These are phyloP conservation scores for Drosophila sturtevanti DNA, from an alignment of 1,140 invertebrate species.

Conservation along the genomic window DNA sequence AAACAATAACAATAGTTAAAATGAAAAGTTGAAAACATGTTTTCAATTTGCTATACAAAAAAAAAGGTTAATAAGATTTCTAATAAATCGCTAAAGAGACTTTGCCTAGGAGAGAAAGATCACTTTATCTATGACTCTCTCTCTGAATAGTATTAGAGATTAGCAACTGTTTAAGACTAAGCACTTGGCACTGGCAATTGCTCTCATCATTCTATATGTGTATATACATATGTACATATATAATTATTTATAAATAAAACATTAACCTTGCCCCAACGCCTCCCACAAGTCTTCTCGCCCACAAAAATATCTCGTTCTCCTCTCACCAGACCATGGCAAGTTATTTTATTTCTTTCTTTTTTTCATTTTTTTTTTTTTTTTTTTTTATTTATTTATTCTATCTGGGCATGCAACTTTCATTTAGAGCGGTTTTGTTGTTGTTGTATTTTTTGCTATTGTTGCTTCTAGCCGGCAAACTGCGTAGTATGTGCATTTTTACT, in stretches of 20 bases:
- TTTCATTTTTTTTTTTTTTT: constrained; percentile 13
- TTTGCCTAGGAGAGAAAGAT: constrained; percentile 9
- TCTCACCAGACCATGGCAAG: constrained; percentile 25
- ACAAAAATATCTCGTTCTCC: constrained; percentile 14
- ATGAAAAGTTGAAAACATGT: constrained; percentile 15
- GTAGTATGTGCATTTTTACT: constrained; percentile 27
- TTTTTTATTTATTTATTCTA: constrained; percentile 30
- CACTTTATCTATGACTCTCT: constrained; percentile 11
- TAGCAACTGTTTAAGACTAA: constrained; percentile 21
- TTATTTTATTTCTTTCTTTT: constrained; percentile 18
- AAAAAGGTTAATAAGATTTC: too few species aligned
- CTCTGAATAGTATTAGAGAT: background rate
- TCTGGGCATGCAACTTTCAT: constrained; percentile 48
- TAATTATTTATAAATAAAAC: constrained; percentile 73
- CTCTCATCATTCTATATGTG: background rate
- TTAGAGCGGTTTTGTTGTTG: constrained; percentile 20
- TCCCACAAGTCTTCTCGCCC: background rate
- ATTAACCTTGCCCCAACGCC: constrained; percentile 58
- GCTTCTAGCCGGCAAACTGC: constrained; percentile 33
- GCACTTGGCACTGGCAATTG: background rate
- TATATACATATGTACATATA: too few species aligned
- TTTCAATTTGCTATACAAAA: constrained; percentile 31
- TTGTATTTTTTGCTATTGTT: background rate
- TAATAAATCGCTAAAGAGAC: too few species aligned
- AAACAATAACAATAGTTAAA: constrained; percentile 39